A percentile compares a stretch with the other conserved stretches of the same genome.
These are phyloP conservation scores for Rhagium mordax DNA, from an alignment of 2,888 invertebrate genomes.

Conservation along the genomic window DNA sequence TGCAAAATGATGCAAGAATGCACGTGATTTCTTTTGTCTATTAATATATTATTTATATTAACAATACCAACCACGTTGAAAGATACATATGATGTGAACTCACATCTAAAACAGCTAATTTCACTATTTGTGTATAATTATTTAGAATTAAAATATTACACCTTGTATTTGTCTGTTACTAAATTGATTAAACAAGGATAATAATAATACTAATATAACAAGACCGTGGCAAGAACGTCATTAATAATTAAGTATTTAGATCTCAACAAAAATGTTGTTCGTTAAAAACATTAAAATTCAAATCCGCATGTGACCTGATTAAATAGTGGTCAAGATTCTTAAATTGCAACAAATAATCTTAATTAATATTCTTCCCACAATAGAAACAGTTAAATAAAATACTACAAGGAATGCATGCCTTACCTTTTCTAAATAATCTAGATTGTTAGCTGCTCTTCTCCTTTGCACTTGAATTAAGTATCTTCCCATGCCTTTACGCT, in stretches of 20 bases:
- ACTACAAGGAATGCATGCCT: slow-evolving; percentile 19
- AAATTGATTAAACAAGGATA: not conserved
- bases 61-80: no score
- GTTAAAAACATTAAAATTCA: not conserved
- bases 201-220: not conserved
- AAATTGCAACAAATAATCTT: not conserved
- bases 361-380: slow-evolving; percentile 24
- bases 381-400: slow-evolving; percentile 25
- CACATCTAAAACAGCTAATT: no score
- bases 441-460: slow-evolving; percentile 42
- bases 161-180: no score
- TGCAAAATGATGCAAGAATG: no score
- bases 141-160: no score
- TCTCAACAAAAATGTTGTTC: no score
- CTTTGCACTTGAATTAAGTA: slow-evolving; percentile 62
- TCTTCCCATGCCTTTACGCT: slow-evolving; percentile 71
- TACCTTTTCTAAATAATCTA: slow-evolving; percentile 56
- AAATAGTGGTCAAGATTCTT: not conserved
- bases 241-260: not conserved
- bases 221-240: not conserved
- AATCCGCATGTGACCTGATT: not conserved
- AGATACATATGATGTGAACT: no score
- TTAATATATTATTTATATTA: no score
- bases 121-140: no score
- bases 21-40: no score